Evolutionary conservation across 2,113 vertebrate genomes (phyloP), one percentile per base, ranked within the genome.

Genomic region (Eurystomus gularis): DNA sequence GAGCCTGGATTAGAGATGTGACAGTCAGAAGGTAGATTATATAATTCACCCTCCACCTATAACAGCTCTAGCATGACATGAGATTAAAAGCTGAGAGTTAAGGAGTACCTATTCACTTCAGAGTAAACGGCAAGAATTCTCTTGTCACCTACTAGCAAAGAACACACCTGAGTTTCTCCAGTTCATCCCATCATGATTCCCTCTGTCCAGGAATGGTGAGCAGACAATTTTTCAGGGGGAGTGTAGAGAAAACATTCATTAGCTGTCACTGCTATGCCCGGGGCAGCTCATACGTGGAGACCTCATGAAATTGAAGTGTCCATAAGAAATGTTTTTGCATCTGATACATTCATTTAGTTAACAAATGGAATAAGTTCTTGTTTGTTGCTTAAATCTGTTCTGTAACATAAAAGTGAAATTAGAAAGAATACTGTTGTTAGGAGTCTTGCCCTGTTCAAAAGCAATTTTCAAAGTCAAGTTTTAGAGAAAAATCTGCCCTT

Each of bases 401-500:
- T 89, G 65, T 79, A 97, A 92, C 75, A 96, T 70, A 95, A 69
- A 97, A 77, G 62, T 81, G n/a, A 97, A 95, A 96, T 93, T 89
- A 75, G 71, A 69, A 94, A 94, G 52, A 82, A 86, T 76, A 94
- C 48, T 91, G 62, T 82, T 94, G 62, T 94, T 93, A 83, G 60
- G 80, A 49, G 39, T 28, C 61, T 93, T 88, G 28, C 83, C 96
- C 73, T 78, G 37, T 91, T 93, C 86, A 86, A 96, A 96, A 95
- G 37, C 72, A 95, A 88, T 96, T 96, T 97, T 97, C 92, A 97
- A 98, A 98, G 89, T 85, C 81, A 97, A 94, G 42, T 95, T 97
- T 78, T 83, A 90, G 73, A 92, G 72, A 82, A 96, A 96, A 97
- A 96, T 97, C 82, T 93, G 72, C 29, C 64, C 96, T 88, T 98